Percentiles rank a stretch among this genome's conserved stretches.
phyloP scores from a whole-genome alignment of 2,113 vertebrate genomes.

The Collichthys lucidus region DNA sequence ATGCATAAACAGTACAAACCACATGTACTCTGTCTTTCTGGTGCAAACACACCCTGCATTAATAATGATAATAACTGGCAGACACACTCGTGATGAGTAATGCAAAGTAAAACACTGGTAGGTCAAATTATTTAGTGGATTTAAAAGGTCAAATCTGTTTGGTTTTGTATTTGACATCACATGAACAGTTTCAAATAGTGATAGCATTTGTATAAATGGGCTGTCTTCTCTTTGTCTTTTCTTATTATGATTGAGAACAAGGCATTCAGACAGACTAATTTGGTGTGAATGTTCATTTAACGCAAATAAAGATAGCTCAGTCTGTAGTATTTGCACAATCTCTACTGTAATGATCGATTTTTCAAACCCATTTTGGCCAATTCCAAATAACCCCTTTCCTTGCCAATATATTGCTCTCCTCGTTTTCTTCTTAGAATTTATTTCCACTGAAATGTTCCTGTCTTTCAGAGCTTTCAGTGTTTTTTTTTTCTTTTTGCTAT shows the following conservation, averaged over 20 bases:
- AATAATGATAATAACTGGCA: conserved; percentile 33
- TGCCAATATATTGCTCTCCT: conserved; percentile 46
- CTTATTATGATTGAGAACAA: conserved; percentile 21
- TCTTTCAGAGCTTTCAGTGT: conserved; percentile 72
- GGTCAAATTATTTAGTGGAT: conserved; percentile 49
- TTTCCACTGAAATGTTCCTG: conserved; percentile 76
- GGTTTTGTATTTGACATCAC: conserved; percentile 19
- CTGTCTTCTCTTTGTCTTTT: conserved; percentile 25
- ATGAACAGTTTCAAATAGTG: conserved; percentile 12
- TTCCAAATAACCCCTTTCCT: conserved; percentile 51
- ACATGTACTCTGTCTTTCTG: neutral
- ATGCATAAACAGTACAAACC: neutral
- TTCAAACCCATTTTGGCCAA: conserved; percentile 39
- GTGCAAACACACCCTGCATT: conserved; percentile 13
- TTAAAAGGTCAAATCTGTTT: conserved; percentile 55
- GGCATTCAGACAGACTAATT: conserved; percentile 28
- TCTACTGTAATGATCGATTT: conserved; percentile 46
- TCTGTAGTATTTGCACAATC: conserved; percentile 40
- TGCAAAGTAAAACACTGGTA: conserved; percentile 29
- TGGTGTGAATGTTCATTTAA: conserved; percentile 39
- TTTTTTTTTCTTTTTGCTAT: conserved; percentile 32
- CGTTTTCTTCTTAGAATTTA: conserved; percentile 67
- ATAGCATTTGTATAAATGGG: conserved; percentile 21
- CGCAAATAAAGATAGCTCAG: conserved; percentile 22
- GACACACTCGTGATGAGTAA: conserved; percentile 41